Evolutionary conservation across 2,113 vertebrate genomes (phyloP).

Genomic region (Panthera leo): DNA sequence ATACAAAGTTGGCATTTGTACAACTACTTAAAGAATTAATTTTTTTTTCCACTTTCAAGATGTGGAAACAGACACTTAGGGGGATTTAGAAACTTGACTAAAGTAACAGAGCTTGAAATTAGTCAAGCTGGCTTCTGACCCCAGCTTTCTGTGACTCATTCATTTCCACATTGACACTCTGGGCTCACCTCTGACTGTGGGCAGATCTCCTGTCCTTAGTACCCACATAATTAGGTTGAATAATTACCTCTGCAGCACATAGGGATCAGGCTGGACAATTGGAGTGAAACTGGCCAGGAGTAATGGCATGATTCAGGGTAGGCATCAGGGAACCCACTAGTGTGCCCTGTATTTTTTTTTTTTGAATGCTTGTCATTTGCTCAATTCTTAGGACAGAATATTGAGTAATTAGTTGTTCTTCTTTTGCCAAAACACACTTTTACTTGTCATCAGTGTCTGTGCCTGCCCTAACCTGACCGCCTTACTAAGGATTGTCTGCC

Average conservation of each 20-base stretch:
- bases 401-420: neutral
- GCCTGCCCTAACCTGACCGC: neutral
- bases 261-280: neutral
- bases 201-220: neutral
- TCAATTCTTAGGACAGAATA: neutral
- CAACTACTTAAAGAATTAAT: neutral
- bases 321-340: accelerated
- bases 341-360: neutral
- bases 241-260: neutral
- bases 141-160: neutral
- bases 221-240: neutral
- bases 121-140: neutral
- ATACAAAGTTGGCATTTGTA: neutral
- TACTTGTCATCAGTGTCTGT: neutral
- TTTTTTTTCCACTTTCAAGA: neutral
- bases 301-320: neutral
- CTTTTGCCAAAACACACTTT: neutral
- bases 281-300: neutral
- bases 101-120: neutral
- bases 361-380: neutral
- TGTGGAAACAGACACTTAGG: neutral
- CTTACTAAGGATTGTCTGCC: neutral
- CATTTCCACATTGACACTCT: neutral
- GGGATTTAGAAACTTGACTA: neutral
- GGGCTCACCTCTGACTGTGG: neutral